Base-by-base conservation (phyloP, 2,797 vertebrate species). In the Tenualosa ilisha region DNA sequence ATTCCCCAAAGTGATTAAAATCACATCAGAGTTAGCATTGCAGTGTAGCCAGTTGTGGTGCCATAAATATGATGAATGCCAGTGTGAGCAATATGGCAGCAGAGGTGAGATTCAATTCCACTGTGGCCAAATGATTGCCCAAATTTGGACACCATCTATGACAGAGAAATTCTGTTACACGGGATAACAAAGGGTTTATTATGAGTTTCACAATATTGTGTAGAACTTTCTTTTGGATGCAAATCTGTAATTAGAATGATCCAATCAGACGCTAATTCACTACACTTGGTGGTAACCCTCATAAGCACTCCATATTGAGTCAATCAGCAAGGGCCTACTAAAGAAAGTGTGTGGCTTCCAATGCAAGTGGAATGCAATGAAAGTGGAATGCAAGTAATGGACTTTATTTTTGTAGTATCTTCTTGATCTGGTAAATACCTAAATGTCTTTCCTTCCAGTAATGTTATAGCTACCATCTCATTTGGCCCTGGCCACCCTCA, bases 1-100 rank as follows among this genome's bases (percentile, higher is more conserved):
- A 51, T 65, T 84, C 79, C 53, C 79, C 24, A 84, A 85, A 31
- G 53, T 82, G 26, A 84, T 88, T 85, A 85, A 86, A 86, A 81
- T 53, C 84, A 22, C 86, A 84, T 85, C 85, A 84, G 50, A 79
- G 81, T 84, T 50, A 65, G 54, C 46, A 37, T 82, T 61, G 20
- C 82, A 82, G 31, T 46, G 81, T 53, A 56, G 59, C 59, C 82
- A 24, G 20, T 82, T 65, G 81, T 83, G 68, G 51, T 68, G 53
- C 26, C 54, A 81, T 85, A 81, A 43, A 79, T 61, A 8, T 81
- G 53, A 85, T 12, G 24, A 85, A 81, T 81, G 17, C 31, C 17
- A 54, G 40, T 6, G 51, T 37, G 40, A 54, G 20, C 65, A 37
- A 37, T 50, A 72, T n/a, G 59, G 65, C 37, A 75, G 37, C 24